Evolutionary conservation across 2,888 invertebrate genomes (phyloP), one percentile per base, ranked within the genome.

Genomic region (Machimus rusticus): DNA sequence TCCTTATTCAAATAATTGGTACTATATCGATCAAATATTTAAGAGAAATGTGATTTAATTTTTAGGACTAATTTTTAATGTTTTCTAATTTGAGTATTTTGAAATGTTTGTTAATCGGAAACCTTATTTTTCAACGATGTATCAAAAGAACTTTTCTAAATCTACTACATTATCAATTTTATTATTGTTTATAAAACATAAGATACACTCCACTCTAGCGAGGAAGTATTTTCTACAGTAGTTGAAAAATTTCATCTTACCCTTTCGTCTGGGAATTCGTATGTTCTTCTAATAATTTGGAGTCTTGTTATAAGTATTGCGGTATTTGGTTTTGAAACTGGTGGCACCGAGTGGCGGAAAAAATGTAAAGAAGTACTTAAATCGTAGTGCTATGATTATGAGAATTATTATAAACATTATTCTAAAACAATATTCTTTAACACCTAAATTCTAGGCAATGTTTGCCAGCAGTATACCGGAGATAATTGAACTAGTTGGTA

Each of bases 401-500:
- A 76, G 37, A 84, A 84, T 19, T 77, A 28, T 77, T 57, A 39
- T 34, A 43, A 39, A 79, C 28, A 78, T 77, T 31, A 57, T 31
- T 78, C 66, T 78, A 79, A 86, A 78, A 84, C n/a, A 76, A 82
- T 81, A 51, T 76, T 51, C 37, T 81, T 89, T 81, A 89, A 89
- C 88, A 89, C 89, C 89, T 89, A 89, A 90, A 92, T 93, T 96
- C 94, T 96, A 98, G 98, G 99, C 99, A 95, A 98, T 99, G 96
- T 99, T 99, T 97, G 99, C 99, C 95, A 98, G 98, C 96, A 98
- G 98, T 96, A 98, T 99, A 95, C 99, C 99, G 94, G 99, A 99
- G 96, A 99, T 99, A 95, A 98, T 98, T 95, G 99, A 99, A 95
- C 98, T 99, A 95, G 97, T 99, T 95, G 98, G 99, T 94, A 97